Evolutionary conservation across 2,888 invertebrate species (phyloP), one percentile per base, ranked within the genome.

Genomic region (Vanessa cardui): DNA sequence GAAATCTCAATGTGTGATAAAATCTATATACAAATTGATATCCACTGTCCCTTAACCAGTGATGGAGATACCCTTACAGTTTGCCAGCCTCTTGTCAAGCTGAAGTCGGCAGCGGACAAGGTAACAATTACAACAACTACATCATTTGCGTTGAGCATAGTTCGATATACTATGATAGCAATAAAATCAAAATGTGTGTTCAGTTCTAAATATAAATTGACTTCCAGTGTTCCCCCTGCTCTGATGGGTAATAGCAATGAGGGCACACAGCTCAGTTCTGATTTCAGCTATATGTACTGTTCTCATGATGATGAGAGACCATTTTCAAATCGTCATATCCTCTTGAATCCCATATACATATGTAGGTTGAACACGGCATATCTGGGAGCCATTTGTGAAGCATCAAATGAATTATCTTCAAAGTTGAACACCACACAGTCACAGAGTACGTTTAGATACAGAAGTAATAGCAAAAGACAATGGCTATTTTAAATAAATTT

Each of bases 391-490:
- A 64, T 64, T 56, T 39, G 12, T 64, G 33, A 68, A 62, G 58
- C 54, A 8, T 73, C 69, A 5, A 75, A 77, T 63, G 84, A 83
- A 21, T 73, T 73, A 31, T 81, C 76, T 68, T 82, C 83, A 62
- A 87, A 86, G 49, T 78, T 76, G 67, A 80, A 82, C 61, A 74
- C 79, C 20, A 83, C 77, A 72, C 87, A 87, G 54, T 72, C 68
- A 54, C 69, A 66, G 7, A 54, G 20, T 33, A 70, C 69, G 62
- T 64, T 66, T 16, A 58, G 33, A 66, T 58, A 58, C 8, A 73
- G 21, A 47, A 73, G 54, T 18, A 65, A 26, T n/a, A 71, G 45
- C 2, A 69, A 26, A n/a, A 66, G 56, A 64, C 45, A 67, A 47
- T 62, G 44, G 9, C 64, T 58, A 12, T 64, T 18, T 33, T 16